Base-by-base conservation (phyloP, 2,888 invertebrate genomes). In the Proisotoma minuta region DNA sequence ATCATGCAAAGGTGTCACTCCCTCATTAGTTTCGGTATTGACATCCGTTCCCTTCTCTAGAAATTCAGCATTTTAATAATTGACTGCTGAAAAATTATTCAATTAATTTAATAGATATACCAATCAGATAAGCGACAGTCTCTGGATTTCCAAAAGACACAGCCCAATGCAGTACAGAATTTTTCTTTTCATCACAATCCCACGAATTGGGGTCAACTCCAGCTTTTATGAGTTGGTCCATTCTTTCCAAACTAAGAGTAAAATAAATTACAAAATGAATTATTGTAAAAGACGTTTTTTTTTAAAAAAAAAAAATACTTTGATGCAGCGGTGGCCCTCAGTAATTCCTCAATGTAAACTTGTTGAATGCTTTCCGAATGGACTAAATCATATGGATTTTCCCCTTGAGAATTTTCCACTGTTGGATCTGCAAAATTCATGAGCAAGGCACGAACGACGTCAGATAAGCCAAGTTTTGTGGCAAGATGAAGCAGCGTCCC, bases 161-260 rank as follows among this genome's bases (percentile, higher is more conserved):
- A 28, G 84, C 85, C 84, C 84, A 85, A 76, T 85, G 85, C 22
- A 85, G 76, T 1, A 84, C 82, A 2, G 84, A 83, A 75, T 85
- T 85, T 71, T 79, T 78, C 68, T 82, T 83, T 40, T 81, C 79
- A 57, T 80, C 79, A 34, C 82, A 83, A 75, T 85, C 85, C 75
- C 80, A 79, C n/a, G 83, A 79, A 76, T 85, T 84, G 1, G 84
- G 80, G 64, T 80, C 78, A 28, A 85, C 79, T 3, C 84, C 85
- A 47, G 83, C 81, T 49, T 80, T 81, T 48, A 85, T 72, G 72
- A 85, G 75, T 74, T 84, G 82, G 69, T 81, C 79, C 39, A 84
- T 82, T 70, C 83, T 78, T 27, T 79, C 79, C 62, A 82, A 76
- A 72, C 84, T 84, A 74, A 27, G 64, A 61, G 56, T 2, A 51